Conservation (phyloP, 2,888 invertebrate species). For the Drosophila limbata region DNA sequence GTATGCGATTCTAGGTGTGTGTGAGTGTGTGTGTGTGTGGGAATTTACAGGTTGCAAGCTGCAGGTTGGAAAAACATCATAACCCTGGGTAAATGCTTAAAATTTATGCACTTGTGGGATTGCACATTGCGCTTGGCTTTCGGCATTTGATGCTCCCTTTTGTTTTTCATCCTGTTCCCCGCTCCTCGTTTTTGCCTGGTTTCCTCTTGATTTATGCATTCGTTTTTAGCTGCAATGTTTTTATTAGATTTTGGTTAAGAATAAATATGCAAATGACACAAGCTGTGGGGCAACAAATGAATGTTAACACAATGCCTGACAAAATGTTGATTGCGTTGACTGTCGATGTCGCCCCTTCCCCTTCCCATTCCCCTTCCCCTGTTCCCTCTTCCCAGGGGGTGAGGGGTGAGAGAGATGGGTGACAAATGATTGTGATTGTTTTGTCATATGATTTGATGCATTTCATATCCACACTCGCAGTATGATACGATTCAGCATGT, state of each 20-base stretch:
- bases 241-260: slow-evolving; percentile 68
- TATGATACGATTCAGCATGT: slow-evolving; percentile 16
- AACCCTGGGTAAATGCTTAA: slow-evolving; percentile 60
- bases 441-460: slow-evolving; percentile 36
- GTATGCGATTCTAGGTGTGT: background rate
- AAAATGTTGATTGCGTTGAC: slow-evolving; percentile 55
- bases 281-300: slow-evolving; percentile 43
- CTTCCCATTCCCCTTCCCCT: no score
- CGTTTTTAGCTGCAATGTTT: slow-evolving; percentile 60
- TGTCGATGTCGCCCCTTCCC: slow-evolving; percentile 9
- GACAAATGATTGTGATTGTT: slow-evolving; percentile 40
- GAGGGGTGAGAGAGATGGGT: no score
- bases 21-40: slow-evolving; percentile 9
- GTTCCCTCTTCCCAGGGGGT: background rate
- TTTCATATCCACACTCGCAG: background rate
- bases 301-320: slow-evolving; percentile 51
- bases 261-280: slow-evolving; percentile 57
- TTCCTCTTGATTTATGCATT: slow-evolving; percentile 64
- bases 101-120: slow-evolving; percentile 78
- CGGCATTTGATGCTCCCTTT: slow-evolving; percentile 36
- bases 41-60: slow-evolving; percentile 7
- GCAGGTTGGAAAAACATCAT: slow-evolving; percentile 45
- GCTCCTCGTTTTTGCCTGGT: background rate
- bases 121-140: slow-evolving; percentile 52
- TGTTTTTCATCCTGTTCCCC: background rate